Evolutionary conservation across 2,888 invertebrate genomes (phyloP), one percentile per base, ranked within the genome.

Genomic region (Leptinotarsa tumamoca): DNA sequence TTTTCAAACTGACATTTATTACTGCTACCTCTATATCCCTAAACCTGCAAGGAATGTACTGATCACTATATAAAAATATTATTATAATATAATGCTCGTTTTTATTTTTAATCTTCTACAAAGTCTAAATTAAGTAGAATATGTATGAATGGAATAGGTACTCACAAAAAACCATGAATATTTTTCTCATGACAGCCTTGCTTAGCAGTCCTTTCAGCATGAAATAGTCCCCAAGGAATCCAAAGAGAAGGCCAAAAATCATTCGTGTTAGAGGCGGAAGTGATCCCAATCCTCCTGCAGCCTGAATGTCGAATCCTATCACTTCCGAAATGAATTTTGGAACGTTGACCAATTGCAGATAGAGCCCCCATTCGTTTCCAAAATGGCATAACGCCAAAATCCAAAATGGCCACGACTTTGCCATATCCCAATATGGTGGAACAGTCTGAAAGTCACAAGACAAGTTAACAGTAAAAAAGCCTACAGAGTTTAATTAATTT

Each of bases 81-180:
- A 43, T 43, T 1, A 10, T 43, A 43, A 43, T 43, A 43, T 43
- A 1, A 43, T 43, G 33, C 33, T 43, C 10, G 33, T 43, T 43
- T 43, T 10, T 43, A 43, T 43, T 1, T 43, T 43, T 2, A 0
- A 43, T 33, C 33, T 7, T 33, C 33, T 33, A 33, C 33, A 33
- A 33, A 33, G 5, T 33, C 33, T 33, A 5, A 33, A 33, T 33
- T 33, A 1, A 33, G 10, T 43, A 43, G 13, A 43, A 52, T 52
- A 15, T 15, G 51, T 51, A 17, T 51, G 51, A 15, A 51, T 51
- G 4, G 17, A 17, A 51, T 51, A 5, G 7, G 27, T 71, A 81
- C 82, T 82, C 81, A 84, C 84, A 85, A 63, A 83, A 81, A 23
- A 84, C 33, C 4, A 80, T 80, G 73, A 82, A 83, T 5, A 76